Evolutionary conservation across 2,888 invertebrate species (phyloP), one percentile per base, ranked within the genome.

Genomic region (Cosmopolites sordidus): DNA sequence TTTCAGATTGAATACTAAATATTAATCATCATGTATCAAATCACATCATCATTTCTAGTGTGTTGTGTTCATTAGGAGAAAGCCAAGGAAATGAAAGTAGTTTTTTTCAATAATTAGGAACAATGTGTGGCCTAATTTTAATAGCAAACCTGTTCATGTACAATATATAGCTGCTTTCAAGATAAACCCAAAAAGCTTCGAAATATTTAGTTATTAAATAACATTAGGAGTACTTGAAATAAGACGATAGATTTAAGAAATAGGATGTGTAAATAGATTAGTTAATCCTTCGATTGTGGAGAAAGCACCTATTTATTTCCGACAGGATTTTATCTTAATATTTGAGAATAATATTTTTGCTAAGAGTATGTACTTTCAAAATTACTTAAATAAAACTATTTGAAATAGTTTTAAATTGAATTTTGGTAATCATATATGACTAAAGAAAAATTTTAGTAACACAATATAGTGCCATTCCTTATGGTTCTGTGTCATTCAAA

Each of bases 101-200:
- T n/a, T n/a, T n/a, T n/a, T n/a, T n/a, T n/a, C n/a, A n/a, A n/a
- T n/a, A n/a, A n/a, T n/a, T n/a, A n/a, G n/a, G n/a, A n/a, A n/a
- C n/a, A n/a, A n/a, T n/a, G n/a, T n/a, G 4, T 8, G 8, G 22
- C 18, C 17, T 54, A 48, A 30, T 48, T 54, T 54, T 49, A 54
- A 46, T 54, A 54, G 42, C 38, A 50, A 46, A 47, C 41, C 22
- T 27, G 38, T 49, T 46, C n/a, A 15, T 46, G 54, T 54, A 51
- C 43, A 43, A 43, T 43, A n/a, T n/a, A 12, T 33, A 33, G 33
- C 33, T 33, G 11, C 33, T 12, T 12, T 33, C 33, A 33, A 12
- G 11, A 33, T 33, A n/a, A 12, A 33, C 12, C 4, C 33, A 33
- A 33, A 33, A 33, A 22, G 39, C 47, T 39, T 47, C 15, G 17